Percentiles rank a stretch among this genome's conserved stretches.
Evolutionary conservation across 2,888 invertebrate genomes (phyloP).

Genomic region (Sepiola atlantica): DNA sequence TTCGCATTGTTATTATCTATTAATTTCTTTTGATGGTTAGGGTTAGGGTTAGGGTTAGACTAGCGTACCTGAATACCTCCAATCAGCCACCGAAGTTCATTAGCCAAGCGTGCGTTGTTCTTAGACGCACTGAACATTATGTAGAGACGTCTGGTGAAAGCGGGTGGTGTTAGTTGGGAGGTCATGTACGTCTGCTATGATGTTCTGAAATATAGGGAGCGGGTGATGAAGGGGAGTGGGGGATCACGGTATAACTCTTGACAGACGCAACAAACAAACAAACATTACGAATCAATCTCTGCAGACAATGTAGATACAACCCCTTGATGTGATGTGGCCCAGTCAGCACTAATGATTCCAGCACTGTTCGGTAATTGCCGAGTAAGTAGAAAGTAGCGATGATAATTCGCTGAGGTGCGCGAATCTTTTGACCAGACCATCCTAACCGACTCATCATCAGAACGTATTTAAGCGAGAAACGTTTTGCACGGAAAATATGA

Average conservation of each 20-base stretch:
- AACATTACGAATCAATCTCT: background rate
- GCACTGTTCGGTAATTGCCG: background rate
- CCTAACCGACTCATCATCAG: background rate
- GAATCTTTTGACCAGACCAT: background rate
- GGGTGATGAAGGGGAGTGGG: too few relatives aligned
- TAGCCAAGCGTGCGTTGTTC: too few relatives aligned
- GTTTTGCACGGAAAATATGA: background rate
- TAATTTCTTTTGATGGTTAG: background rate
- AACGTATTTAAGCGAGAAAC: background rate
- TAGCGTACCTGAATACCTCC: too few relatives aligned
- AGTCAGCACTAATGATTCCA: background rate
- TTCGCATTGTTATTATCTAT: background rate
- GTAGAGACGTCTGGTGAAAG: too few relatives aligned
- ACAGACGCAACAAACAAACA: background rate
- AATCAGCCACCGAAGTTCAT: too few relatives aligned
- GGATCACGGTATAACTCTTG: background rate
- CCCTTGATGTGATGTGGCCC: background rate
- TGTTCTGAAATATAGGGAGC: too few relatives aligned
- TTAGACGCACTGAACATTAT: too few relatives aligned
- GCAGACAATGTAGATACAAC: background rate
- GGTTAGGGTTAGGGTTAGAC: too few relatives aligned
- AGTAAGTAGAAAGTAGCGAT: background rate
- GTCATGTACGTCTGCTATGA: too few relatives aligned
- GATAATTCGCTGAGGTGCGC: background rate
- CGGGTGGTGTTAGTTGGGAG: too few relatives aligned